Conservation (phyloP, 1,140 invertebrate species). For the Diploscapter pachys region DNA sequence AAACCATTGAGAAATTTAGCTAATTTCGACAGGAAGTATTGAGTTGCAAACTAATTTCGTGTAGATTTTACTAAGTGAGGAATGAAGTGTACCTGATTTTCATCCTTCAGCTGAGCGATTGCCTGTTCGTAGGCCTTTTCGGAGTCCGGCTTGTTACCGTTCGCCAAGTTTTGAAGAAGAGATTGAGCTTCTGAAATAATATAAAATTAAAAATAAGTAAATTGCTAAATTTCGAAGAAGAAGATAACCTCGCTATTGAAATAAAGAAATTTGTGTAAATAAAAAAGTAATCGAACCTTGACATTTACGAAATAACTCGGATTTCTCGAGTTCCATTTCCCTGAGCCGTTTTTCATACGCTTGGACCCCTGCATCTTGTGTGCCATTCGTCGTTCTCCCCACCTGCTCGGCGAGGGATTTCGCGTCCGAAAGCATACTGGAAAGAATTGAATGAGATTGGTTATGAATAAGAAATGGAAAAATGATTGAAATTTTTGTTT, state of each 20-base stretch:
- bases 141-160: neutral
- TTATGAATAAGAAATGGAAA: too few species aligned
- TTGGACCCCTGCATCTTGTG: too few species aligned
- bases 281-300: neutral
- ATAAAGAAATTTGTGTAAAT: slow-evolving; percentile 9
- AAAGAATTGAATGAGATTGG: neutral
- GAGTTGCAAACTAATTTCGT: too few species aligned
- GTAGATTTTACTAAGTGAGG: too few species aligned
- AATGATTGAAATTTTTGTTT: too few species aligned
- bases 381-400: too few species aligned
- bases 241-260: neutral
- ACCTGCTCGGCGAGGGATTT: slow-evolving; percentile 8
- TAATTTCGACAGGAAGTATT: neutral
- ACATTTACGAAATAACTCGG: slow-evolving; percentile 66
- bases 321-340: slow-evolving; percentile 70
- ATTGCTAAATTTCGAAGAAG: neutral
- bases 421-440: slow-evolving; percentile 12
- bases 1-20: too few species aligned
- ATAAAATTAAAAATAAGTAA: neutral
- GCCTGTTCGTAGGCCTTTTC: slow-evolving; percentile 69
- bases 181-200: slow-evolving; percentile 19
- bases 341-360: slow-evolving; percentile 43
- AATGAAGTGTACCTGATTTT: slow-evolving; percentile 67
- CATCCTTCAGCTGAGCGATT: slow-evolving; percentile 76
- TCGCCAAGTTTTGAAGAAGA: slow-evolving; percentile 3